Base-by-base conservation (phyloP, 2,113 vertebrate species). In the Megaceryle maxima region DNA sequence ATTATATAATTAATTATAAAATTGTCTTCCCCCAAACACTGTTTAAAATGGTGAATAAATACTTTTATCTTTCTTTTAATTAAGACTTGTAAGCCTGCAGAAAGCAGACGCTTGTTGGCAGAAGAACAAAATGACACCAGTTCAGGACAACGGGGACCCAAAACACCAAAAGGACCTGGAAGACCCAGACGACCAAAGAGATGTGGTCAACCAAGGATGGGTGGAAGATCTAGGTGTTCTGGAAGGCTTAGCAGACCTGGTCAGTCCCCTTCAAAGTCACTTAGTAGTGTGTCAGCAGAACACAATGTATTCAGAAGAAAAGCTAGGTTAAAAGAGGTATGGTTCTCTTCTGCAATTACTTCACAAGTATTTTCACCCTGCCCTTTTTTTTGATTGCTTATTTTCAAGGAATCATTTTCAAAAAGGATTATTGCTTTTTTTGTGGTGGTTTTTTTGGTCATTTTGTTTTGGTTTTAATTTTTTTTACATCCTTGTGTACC, bases 321-420 rank as follows among this genome's bases (percentile, higher is more conserved):
- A 95, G 98, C 98, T 72, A 95, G 96, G 57, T 98, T 99, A 77
- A 97, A 97, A 96, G 99, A 99, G 98, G 99, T 99, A 96, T 29
- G 82, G 73, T 77, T 96, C 39, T 55, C 76, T 96, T 86, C 72
- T 75, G 72, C 26, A 91, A 69, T 80, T 91, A 70, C 53, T 87
- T 91, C 43, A 24, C 59, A 92, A 92, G 83, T 91, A 26, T 72
- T 43, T 70, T 73, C 19, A 9, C 59, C 17, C 8, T 0, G 2
- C 24, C 50, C 20, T 13, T 28, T 10, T n/a, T 46, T 60, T 76
- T 39, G 2, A 68, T 68, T 6, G 10, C 16, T 63, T 83, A 3
- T 37, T 83, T 93, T 78, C 29, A 62, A 28, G 33, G 2, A 79
- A 73, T 83, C 1, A 8, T 92, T 87, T 88, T 70, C 4, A 26